Percentiles rank a stretch among this genome's conserved stretches.
Evolutionary conservation across 1,140 invertebrate species (phyloP).

Genomic region (Hypsibius dujardini): DNA sequence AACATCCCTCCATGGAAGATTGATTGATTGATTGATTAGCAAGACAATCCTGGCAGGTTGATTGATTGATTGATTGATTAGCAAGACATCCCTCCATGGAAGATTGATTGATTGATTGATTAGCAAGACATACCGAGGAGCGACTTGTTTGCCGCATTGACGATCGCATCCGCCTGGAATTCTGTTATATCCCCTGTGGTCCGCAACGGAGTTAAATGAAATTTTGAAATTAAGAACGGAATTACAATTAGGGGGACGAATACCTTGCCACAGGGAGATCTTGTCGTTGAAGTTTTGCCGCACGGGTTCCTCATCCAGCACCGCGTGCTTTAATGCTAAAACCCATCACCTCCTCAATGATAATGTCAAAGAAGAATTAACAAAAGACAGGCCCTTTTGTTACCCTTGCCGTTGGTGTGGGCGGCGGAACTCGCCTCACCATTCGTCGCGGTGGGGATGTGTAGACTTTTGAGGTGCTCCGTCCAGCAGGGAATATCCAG

Average conservation of each 20-base stretch:
- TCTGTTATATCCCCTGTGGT: slow-evolving; percentile 58
- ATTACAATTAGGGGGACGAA: background rate
- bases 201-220: too few relatives aligned
- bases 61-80: too few relatives aligned
- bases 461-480: background rate
- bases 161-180: slow-evolving; percentile 70
- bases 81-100: too few relatives aligned
- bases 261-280: slow-evolving; percentile 27
- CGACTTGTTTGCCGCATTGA: slow-evolving; percentile 69
- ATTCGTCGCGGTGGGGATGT: background rate
- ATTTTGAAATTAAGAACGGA: background rate
- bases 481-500: slow-evolving; percentile 10
- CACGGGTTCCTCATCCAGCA: slow-evolving; percentile 16
- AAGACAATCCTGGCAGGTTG: too few relatives aligned
- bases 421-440: background rate
- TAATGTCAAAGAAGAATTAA: background rate
- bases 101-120: too few relatives aligned
- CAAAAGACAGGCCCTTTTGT: background rate
- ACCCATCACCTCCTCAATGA: background rate
- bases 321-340: background rate
- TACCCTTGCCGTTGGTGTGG: background rate
- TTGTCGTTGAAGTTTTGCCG: slow-evolving; percentile 25
- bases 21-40: too few relatives aligned
- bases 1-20: background rate
- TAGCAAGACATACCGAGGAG: slow-evolving; percentile 39